Evolutionary conservation across 2,888 invertebrate genomes (phyloP).

Genomic region (Drosophila hamatofila): DNA sequence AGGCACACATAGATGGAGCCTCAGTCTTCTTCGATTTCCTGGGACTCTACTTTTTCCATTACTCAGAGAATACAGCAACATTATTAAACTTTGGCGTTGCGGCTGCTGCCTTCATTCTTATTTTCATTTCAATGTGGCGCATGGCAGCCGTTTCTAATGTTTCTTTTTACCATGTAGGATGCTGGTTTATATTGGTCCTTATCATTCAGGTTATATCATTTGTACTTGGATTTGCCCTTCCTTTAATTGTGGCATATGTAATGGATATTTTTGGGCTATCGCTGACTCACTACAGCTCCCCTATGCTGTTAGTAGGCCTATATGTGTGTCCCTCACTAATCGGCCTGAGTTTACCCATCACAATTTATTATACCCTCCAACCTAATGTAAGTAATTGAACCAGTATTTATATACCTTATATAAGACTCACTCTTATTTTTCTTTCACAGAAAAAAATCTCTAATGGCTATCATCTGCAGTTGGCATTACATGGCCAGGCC

Average conservation of each 20-base stretch:
- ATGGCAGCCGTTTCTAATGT: conserved; percentile 65
- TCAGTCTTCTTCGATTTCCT: conserved; percentile 91
- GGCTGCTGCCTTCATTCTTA: conserved; percentile 75
- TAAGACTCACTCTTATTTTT: neutral
- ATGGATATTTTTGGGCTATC: conserved; percentile 84
- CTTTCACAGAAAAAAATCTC: conserved; percentile 67
- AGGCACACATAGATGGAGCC: conserved; percentile 84
- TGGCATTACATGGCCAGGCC: conserved; percentile 81
- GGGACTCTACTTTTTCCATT: conserved; percentile 89
- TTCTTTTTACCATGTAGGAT: conserved; percentile 41
- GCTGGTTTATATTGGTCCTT: conserved; percentile 48
- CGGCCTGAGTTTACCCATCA: conserved; percentile 77
- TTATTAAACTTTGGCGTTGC: conserved; percentile 83
- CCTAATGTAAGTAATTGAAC: conserved; percentile 65
- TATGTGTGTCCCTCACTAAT: conserved; percentile 82
- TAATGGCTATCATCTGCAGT: conserved; percentile 71
- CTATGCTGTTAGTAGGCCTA: conserved; percentile 86
- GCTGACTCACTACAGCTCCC: conserved; percentile 87
- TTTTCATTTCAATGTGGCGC: conserved; percentile 71
- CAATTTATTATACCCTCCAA: conserved; percentile 72
- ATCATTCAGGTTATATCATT: conserved; percentile 64
- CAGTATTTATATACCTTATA: neutral
- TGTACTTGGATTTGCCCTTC: conserved; percentile 77
- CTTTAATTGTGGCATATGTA: conserved; percentile 81
- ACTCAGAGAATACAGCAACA: conserved; percentile 86